A percentile compares a stretch with the other conserved stretches of the same genome.
Evolutionary conservation across 1,140 invertebrate species (phyloP).

Genomic region (Lethocerus indicus): DNA sequence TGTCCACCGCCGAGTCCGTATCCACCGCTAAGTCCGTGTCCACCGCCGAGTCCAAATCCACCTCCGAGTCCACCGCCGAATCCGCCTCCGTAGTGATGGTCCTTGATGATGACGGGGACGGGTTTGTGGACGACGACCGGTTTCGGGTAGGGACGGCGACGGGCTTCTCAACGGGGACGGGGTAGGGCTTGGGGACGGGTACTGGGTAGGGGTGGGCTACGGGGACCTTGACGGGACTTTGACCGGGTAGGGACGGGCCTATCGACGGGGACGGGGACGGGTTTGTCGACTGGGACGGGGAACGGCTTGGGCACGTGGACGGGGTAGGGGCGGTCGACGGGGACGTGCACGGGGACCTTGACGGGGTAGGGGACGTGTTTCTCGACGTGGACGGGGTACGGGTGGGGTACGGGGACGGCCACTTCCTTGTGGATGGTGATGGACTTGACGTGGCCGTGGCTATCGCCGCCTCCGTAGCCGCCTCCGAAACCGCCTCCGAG

Average conservation of each 20-base stretch:
- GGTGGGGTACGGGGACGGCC: conserved; percentile 12
- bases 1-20: too few species aligned
- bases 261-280: conserved; percentile 39
- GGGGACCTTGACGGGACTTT: conserved; percentile 33
- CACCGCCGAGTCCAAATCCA: too few species aligned
- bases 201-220: conserved; percentile 31
- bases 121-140: conserved; percentile 34
- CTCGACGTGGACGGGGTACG: conserved; percentile 26
- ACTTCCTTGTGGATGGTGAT: conserved; percentile 30
- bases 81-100: conserved; percentile 9
- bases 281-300: conserved; percentile 35
- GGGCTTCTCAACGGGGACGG: conserved; percentile 35
- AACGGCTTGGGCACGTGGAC: conserved; percentile 28
- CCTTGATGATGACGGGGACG: conserved; percentile 39
- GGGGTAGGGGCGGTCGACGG: conserved; percentile 38
- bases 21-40: too few species aligned
- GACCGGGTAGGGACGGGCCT: conserved; percentile 28
- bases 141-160: conserved; percentile 36
- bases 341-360: conserved; percentile 46
- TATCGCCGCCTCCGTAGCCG: conserved; percentile 17
- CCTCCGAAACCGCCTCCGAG: conserved; percentile 5
- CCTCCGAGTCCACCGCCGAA: too few species aligned
- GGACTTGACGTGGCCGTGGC: conserved; percentile 25
- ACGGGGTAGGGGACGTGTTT: conserved; percentile 43
- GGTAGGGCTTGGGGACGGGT: conserved; percentile 26